Percentiles rank a stretch among this genome's conserved stretches.
These are phyloP conservation scores for Fragum whitleyi DNA, from an alignment of 2,888 invertebrate genomes.

Conservation along the genomic window DNA sequence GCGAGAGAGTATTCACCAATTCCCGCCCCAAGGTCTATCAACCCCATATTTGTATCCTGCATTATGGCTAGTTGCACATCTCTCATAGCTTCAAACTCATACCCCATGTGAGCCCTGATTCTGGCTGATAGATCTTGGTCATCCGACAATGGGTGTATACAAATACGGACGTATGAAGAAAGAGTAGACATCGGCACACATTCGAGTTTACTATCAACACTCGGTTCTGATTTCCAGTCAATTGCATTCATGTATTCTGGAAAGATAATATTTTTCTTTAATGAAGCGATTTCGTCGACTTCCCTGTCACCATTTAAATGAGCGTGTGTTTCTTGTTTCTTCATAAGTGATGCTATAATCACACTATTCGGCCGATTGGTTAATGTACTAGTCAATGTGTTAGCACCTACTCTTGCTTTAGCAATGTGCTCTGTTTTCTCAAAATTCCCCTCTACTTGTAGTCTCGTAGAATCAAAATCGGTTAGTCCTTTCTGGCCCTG, in stretches of 20 bases:
- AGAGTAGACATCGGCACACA: slow-evolving; percentile 32
- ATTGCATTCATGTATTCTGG: slow-evolving; percentile 25
- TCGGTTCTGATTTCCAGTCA: slow-evolving; percentile 16
- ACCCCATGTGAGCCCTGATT: slow-evolving; percentile 16
- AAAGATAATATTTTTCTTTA: slow-evolving; percentile 12
- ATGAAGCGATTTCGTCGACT: not conserved
- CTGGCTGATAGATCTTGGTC: slow-evolving; percentile 36
- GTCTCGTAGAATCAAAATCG: not conserved
- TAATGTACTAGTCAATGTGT: not conserved
- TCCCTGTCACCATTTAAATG: not conserved
- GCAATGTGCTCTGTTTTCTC: too few relatives aligned
- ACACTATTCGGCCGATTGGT: not conserved
- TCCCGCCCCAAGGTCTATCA: slow-evolving; percentile 63
- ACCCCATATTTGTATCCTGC: slow-evolving; percentile 11
- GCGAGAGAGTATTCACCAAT: slow-evolving; percentile 61
- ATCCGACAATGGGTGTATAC: slow-evolving; percentile 37
- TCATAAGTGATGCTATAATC: not conserved
- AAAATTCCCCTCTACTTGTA: not conserved
- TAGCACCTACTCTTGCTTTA: too few relatives aligned
- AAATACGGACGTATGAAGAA: slow-evolving; percentile 25
- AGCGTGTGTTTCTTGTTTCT: not conserved
- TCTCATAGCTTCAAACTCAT: slow-evolving; percentile 35
- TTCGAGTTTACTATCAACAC: not conserved
- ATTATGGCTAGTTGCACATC: slow-evolving; percentile 45
- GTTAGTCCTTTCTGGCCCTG: not conserved